These are phyloP conservation scores for Agrypnus murinus DNA, from an alignment of 2,888 invertebrate genomes.

Conservation along the genomic window DNA sequence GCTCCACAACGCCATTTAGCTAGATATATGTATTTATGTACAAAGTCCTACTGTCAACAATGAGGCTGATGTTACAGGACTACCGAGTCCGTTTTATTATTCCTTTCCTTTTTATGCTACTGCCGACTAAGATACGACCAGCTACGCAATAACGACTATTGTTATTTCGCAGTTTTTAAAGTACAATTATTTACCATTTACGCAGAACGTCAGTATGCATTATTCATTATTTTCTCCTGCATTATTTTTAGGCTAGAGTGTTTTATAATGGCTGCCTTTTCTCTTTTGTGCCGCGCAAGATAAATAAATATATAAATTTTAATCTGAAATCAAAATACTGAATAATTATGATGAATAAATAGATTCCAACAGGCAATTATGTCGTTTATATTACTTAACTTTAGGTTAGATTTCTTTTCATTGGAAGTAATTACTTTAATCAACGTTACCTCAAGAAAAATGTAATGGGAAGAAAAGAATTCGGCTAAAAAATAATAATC, in stretches of 20 bases:
- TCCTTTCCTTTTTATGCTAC: slow-evolving; percentile 18
- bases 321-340: slow-evolving; percentile 37
- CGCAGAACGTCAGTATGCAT: slow-evolving; percentile 48
- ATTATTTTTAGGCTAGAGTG: slow-evolving; percentile 29
- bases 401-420: too few relatives aligned
- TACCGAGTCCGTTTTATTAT: slow-evolving; percentile 3
- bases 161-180: slow-evolving; percentile 49
- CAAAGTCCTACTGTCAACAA: slow-evolving; percentile 36
- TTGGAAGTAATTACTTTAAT: too few relatives aligned
- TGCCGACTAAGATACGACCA: slow-evolving; percentile 13
- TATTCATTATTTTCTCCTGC: slow-evolving; percentile 49
- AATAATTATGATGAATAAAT: slow-evolving; percentile 13
- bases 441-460: too few relatives aligned
- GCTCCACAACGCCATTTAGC: slow-evolving; percentile 40
- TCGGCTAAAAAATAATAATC: too few relatives aligned
- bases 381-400: too few relatives aligned
- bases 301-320: slow-evolving; percentile 38
- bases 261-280: slow-evolving; percentile 15
- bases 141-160: slow-evolving; percentile 26
- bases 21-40: slow-evolving; percentile 40
- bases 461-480: too few relatives aligned
- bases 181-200: slow-evolving; percentile 55
- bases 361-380: too few relatives aligned
- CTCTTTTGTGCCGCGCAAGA: not conserved
- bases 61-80: slow-evolving; percentile 8